phyloP scores from a whole-genome alignment of 2,888 invertebrate species.

The Celastrina argiolus region DNA sequence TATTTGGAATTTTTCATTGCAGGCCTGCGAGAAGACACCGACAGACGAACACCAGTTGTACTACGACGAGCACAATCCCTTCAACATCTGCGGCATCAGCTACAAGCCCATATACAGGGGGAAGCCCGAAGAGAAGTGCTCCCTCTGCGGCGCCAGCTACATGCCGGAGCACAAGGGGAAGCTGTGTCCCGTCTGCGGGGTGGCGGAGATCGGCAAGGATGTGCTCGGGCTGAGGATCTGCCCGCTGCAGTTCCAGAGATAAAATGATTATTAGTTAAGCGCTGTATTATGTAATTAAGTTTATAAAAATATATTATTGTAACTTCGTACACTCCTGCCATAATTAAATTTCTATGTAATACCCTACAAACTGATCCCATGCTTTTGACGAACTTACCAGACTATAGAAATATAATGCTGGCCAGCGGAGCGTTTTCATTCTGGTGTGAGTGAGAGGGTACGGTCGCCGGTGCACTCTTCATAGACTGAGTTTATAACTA shows the following conservation, averaged over 20 bases:
- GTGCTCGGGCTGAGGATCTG: constrained; percentile 92
- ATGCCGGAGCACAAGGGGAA: constrained; percentile 91
- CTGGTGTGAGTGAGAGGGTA: too few species aligned
- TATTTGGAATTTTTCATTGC: too few species aligned
- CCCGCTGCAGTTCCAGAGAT: constrained; percentile 69
- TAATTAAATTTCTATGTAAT: too few species aligned
- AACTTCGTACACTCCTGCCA: too few species aligned
- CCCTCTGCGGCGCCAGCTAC: constrained; percentile 93
- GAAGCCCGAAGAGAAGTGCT: constrained; percentile 94
- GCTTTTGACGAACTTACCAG: too few species aligned
- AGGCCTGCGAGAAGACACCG: constrained; percentile 94
- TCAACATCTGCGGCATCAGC: constrained; percentile 93
- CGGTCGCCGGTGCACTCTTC: too few species aligned
- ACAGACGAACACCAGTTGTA: constrained; percentile 91
- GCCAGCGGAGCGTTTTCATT: too few species aligned
- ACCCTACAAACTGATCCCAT: too few species aligned
- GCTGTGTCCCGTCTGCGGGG: constrained; percentile 90
- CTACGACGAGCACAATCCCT: constrained; percentile 99
- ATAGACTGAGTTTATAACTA: too few species aligned
- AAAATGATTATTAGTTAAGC: constrained; percentile 38
- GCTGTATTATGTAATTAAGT: constrained; percentile 37
- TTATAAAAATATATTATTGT: constrained; percentile 28
- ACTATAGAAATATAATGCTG: too few species aligned
- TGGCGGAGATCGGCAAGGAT: constrained; percentile 95
- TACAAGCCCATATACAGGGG: constrained; percentile 97